These are phyloP conservation scores for Syndactyla subalaris DNA, from an alignment of 2,797 vertebrate species.

Conservation along the genomic window DNA sequence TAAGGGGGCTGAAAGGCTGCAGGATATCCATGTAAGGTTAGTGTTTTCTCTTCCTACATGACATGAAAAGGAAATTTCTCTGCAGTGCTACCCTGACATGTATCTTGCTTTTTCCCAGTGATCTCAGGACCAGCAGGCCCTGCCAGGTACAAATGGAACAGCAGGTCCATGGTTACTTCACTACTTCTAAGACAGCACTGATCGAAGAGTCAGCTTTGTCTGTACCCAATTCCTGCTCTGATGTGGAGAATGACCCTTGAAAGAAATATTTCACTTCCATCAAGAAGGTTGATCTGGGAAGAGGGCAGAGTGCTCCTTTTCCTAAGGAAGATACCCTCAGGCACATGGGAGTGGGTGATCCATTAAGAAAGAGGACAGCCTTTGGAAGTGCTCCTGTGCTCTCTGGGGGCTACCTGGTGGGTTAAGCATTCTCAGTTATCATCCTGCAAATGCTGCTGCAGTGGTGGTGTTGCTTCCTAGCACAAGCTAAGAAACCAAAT, in stretches of 20 bases:
- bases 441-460: background rate
- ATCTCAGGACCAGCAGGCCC: background rate
- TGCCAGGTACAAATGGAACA: background rate
- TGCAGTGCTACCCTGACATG: fast-evolving
- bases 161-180: background rate
- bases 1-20: background rate
- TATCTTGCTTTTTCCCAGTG: background rate
- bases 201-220: background rate
- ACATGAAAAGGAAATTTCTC: background rate
- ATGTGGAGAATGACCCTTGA: background rate
- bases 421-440: background rate
- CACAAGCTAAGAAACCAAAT: background rate
- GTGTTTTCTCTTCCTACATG: background rate
- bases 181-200: background rate
- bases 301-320: background rate
- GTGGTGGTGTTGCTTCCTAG: background rate
- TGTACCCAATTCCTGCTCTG: background rate
- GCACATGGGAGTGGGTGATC: fast-evolving
- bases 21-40: background rate
- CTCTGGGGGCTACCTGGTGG: background rate
- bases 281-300: background rate
- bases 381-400: background rate
- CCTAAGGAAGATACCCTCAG: background rate
- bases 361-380: background rate
- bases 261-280: background rate